These are phyloP conservation scores for Stercorarius parasiticus DNA, from an alignment of 2,113 vertebrate genomes.

Conservation along the genomic window DNA sequence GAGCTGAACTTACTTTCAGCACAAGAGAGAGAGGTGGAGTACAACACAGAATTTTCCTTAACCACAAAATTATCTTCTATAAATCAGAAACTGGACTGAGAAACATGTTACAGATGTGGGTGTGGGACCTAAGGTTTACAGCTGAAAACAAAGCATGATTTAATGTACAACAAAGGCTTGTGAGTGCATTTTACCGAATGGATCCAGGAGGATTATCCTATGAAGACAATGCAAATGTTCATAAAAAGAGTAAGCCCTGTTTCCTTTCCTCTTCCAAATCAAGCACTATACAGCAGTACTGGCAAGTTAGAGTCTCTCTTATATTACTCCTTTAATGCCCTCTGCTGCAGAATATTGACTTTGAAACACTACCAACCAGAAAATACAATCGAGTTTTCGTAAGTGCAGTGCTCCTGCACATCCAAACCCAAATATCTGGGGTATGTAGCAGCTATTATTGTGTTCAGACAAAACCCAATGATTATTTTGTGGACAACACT, in stretches of 20 bases:
- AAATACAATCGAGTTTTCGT: neutral
- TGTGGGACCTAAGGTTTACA: neutral
- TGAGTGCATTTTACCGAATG: neutral
- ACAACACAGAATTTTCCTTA: neutral
- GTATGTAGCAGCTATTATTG: neutral
- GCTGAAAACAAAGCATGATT: neutral
- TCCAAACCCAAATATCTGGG: neutral
- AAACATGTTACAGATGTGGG: neutral
- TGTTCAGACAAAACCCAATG: neutral
- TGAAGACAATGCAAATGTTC: neutral
- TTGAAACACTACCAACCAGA: neutral
- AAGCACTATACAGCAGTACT: neutral
- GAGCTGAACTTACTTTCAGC: neutral
- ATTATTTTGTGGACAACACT: conserved; percentile 1
- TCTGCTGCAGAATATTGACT: conserved; percentile 17
- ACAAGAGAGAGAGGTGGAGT: neutral
- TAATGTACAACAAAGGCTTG: neutral
- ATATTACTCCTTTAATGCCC: neutral
- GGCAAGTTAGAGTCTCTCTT: neutral
- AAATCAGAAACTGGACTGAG: neutral
- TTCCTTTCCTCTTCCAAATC: neutral
- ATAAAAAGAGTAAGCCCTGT: neutral
- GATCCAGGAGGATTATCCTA: neutral
- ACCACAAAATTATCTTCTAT: neutral
- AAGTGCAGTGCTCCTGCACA: neutral